Base-by-base conservation (phyloP, 2,888 invertebrate species). In the Sarcophaga rosellei region DNA sequence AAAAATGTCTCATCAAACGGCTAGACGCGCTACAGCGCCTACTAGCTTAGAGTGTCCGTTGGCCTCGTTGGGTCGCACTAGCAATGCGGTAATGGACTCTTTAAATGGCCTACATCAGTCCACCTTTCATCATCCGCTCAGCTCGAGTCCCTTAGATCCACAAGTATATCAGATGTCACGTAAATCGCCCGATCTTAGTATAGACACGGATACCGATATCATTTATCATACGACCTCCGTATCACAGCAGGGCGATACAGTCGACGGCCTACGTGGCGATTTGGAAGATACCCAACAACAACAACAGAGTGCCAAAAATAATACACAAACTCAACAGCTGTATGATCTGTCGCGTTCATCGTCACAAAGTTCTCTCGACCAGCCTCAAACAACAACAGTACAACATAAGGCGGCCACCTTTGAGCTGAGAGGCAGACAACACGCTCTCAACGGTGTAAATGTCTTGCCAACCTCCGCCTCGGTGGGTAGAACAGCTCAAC, bases 1-100 rank as follows among this genome's bases (percentile, higher is more conserved):
- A 57, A 70, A 15, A 80, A 93, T 93, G 93, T 92, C 93, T 78
- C 93, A 93, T 90, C 92, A 93, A 90, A 89, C 91, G 53, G 88
- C 90, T 84, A 92, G 93, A 87, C 93, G 93, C 84, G 91, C 92
- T 86, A 93, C 94, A 89, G 88, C 87, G 82, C 89, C 89, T 15
- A 89, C 88, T 10, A 89, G 89, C 78, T 94, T 94, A 90, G 94
- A 94, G 89, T 95, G 95, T 91, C 95, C 95, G 80, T 92, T 95
- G 90, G 95, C 95, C 85, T 95, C 95, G 87, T 92, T 95, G 88
- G 95, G 95, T 62, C 94, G 94, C 85, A 93, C 94, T 85, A 91
- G 91, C 86, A 92, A 90, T 85, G 90, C 90, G 4, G 92, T 91
- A 61, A 89, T 92, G 82, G 92, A 93, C 87, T 91, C 91, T 35